phyloP scores from a whole-genome alignment of 2,113 vertebrate genomes.

The Thryonomys swinderianus region DNA sequence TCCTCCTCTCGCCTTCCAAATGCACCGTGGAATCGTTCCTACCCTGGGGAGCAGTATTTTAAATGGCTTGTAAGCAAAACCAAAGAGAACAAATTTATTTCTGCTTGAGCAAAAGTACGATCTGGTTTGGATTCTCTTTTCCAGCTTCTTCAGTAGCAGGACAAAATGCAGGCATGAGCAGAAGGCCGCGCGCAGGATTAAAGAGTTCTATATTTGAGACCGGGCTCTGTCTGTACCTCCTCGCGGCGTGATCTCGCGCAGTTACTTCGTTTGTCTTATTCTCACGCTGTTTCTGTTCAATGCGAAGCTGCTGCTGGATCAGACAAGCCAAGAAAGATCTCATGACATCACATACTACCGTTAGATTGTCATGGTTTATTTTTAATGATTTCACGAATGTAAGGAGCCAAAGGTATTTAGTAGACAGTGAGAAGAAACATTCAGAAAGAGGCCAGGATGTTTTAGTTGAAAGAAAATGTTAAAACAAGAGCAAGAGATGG shows the following conservation, averaged over 20 bases:
- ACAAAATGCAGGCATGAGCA: neutral
- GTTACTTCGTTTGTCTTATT: neutral
- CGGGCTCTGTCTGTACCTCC: neutral
- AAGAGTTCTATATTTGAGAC: conserved; percentile 32
- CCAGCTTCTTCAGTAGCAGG: conserved; percentile 43
- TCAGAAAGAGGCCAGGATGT: conserved; percentile 13
- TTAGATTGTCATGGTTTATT: neutral
- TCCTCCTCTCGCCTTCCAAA: conserved; percentile 57
- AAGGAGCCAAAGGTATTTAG: neutral
- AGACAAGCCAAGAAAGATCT: neutral
- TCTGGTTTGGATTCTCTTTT: conserved; percentile 61
- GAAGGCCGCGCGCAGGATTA: neutral
- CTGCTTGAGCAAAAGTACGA: conserved; percentile 53
- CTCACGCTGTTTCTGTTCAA: conserved; percentile 18
- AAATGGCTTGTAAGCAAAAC: conserved; percentile 65
- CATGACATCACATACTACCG: neutral
- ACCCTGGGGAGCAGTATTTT: conserved; percentile 53
- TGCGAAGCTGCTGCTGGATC: neutral
- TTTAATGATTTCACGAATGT: neutral
- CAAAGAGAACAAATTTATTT: conserved; percentile 55
- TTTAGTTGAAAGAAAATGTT: conserved; percentile 55
- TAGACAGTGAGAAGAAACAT: neutral
- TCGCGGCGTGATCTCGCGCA: neutral
- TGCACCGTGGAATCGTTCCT: conserved; percentile 66
- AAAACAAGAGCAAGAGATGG: conserved; percentile 60